These are phyloP conservation scores for Muscidifurax raptorellus DNA, from an alignment of 1,140 invertebrate genomes.

Conservation along the genomic window DNA sequence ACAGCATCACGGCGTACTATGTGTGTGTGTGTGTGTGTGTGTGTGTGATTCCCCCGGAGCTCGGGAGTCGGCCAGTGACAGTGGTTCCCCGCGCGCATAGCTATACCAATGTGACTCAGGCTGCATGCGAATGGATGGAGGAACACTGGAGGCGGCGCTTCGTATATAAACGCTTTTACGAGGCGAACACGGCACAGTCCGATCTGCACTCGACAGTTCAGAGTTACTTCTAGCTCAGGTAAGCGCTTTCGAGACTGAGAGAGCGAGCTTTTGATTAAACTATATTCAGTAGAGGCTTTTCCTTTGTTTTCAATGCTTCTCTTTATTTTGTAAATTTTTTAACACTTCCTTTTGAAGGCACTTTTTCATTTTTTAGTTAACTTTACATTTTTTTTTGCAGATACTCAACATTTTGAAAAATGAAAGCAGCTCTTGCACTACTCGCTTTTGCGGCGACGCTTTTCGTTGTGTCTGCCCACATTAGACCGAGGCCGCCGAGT, in stretches of 20 bases:
- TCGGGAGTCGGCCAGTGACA: neutral
- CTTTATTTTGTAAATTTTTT: no score
- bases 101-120: neutral
- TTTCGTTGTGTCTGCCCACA: neutral
- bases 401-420: slow-evolving; percentile 23
- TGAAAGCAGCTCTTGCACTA: neutral
- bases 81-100: slow-evolving; percentile 9
- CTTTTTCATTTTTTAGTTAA: neutral
- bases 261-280: neutral
- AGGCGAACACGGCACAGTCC: neutral
- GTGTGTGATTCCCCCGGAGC: neutral
- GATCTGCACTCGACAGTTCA: neutral
- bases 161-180: slow-evolving; percentile 17
- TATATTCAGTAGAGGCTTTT: no score
- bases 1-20: neutral
- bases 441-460: neutral
- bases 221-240: slow-evolving; percentile 3
- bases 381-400: neutral
- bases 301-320: no score
- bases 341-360: no score
- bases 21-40: neutral
- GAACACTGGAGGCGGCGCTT: neutral
- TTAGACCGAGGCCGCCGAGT: neutral
- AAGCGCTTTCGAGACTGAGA: neutral
- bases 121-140: neutral